Conservation (phyloP, 2,113 vertebrate species). For the Alligator mississippiensis region DNA sequence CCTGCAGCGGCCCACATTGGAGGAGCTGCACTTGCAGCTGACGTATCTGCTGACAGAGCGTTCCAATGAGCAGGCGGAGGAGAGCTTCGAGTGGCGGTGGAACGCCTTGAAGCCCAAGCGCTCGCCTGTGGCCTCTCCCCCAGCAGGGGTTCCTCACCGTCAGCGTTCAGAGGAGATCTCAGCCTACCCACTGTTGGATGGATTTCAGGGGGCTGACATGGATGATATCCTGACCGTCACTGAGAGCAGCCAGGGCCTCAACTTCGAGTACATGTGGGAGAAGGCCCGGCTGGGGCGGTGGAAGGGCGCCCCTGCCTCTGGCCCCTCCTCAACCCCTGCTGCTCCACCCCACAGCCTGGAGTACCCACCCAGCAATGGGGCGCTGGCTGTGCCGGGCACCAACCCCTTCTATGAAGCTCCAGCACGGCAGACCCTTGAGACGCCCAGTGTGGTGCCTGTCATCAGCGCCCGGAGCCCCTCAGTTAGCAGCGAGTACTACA, state of each 20-base stretch:
- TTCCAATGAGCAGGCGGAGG: constrained; percentile 75
- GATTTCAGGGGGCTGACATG: constrained; percentile 81
- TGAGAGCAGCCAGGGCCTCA: constrained; percentile 92
- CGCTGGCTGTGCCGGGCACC: constrained; percentile 29
- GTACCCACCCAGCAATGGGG: constrained; percentile 77
- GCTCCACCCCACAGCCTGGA: constrained; percentile 57
- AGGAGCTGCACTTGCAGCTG: constrained; percentile 90
- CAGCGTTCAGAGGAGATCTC: constrained; percentile 44
- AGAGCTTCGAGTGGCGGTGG: constrained; percentile 91
- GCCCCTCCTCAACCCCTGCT: not conserved
- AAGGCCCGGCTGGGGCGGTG: constrained; percentile 86
- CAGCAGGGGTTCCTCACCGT: not conserved
- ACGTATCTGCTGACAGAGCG: constrained; percentile 86
- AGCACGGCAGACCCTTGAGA: constrained; percentile 80
- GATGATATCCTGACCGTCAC: constrained; percentile 93
- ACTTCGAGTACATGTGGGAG: constrained; percentile 95
- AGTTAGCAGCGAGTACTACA: constrained; percentile 92
- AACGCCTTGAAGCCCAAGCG: constrained; percentile 84
- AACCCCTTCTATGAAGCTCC: constrained; percentile 77
- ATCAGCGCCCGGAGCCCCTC: constrained; percentile 94
- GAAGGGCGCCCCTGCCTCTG: constrained; percentile 76
- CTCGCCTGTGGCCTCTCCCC: constrained; percentile 19
- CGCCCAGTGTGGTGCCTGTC: constrained; percentile 91
- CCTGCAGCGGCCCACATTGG: constrained; percentile 87
- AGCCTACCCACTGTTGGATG: constrained; percentile 87